Evolutionary conservation across 2,797 vertebrate species (phyloP).

Genomic region (Pseudomugil tenellus): DNA sequence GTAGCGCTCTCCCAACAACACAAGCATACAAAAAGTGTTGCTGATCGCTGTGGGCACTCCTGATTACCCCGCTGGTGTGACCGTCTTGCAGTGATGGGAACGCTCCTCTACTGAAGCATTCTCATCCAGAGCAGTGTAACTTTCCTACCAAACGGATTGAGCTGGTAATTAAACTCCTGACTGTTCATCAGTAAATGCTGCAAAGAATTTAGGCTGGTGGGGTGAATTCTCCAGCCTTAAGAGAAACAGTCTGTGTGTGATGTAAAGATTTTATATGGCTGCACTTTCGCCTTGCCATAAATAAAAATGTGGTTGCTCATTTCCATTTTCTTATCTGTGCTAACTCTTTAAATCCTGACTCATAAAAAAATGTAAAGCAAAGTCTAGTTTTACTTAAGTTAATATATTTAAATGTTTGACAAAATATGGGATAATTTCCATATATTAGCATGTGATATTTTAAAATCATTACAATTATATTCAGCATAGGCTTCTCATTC

Average conservation of each 20-base stretch:
- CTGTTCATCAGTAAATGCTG: background rate
- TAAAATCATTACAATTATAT: too few species aligned
- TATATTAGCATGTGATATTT: too few species aligned
- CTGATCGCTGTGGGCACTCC: conserved; percentile 3
- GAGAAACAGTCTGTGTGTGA: background rate
- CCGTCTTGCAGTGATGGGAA: background rate
- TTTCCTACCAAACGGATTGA: too few species aligned
- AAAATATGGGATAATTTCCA: too few species aligned
- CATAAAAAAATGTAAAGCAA: too few species aligned
- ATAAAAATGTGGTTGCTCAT: background rate
- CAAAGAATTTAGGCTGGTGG: background rate
- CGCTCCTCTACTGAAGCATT: background rate
- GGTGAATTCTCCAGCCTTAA: background rate
- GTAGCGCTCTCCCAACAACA: background rate
- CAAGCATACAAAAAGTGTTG: background rate
- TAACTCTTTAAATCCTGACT: too few species aligned
- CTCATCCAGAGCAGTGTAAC: background rate
- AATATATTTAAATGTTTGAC: too few species aligned
- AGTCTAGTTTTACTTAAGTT: too few species aligned
- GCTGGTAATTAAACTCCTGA: background rate
- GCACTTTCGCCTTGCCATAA: background rate
- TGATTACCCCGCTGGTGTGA: conserved; percentile 4
- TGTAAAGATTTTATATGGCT: background rate
- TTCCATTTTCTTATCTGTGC: too few species aligned
- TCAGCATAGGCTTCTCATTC: too few species aligned